Conservation (phyloP, 2,888 invertebrate genomes). For the Rhyacophila evoluta region DNA sequence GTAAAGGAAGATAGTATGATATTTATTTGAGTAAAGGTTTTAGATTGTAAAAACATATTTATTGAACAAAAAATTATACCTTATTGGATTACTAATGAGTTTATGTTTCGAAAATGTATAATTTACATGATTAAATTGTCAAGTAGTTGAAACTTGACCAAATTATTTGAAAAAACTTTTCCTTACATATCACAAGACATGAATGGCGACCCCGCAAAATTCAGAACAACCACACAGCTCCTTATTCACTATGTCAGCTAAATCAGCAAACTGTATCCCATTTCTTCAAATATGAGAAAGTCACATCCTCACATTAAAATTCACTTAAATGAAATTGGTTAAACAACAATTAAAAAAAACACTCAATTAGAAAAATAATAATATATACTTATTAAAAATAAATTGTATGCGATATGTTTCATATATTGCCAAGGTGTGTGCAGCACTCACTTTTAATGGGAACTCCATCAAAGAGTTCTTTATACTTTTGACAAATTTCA, state of each 20-base stretch:
- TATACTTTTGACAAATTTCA: neutral
- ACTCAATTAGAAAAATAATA: too few species aligned
- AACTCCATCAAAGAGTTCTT: neutral
- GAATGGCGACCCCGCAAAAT: neutral
- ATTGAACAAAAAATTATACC: conserved; percentile 24
- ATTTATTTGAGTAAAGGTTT: conserved; percentile 22
- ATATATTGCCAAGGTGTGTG: neutral
- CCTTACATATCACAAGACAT: conserved; percentile 1
- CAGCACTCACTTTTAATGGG: neutral
- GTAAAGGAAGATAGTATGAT: conserved; percentile 9
- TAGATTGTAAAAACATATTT: conserved; percentile 24
- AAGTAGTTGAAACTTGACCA: conserved; percentile 19
- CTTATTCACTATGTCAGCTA: too few species aligned
- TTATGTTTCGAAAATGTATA: conserved; percentile 24
- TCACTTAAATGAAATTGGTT: too few species aligned
- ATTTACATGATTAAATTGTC: conserved; percentile 24
- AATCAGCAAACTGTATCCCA: too few species aligned
- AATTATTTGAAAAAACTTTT: conserved; percentile 22
- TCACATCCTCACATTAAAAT: too few species aligned
- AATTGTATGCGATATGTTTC: too few species aligned
- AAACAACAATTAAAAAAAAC: too few species aligned
- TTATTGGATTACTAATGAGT: conserved; percentile 24
- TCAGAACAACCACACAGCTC: neutral
- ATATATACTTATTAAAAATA: too few species aligned
- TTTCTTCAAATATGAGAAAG: too few species aligned